These are phyloP conservation scores for Ctenopoma kingsleyae DNA, from an alignment of 2,797 vertebrate species.

Conservation along the genomic window DNA sequence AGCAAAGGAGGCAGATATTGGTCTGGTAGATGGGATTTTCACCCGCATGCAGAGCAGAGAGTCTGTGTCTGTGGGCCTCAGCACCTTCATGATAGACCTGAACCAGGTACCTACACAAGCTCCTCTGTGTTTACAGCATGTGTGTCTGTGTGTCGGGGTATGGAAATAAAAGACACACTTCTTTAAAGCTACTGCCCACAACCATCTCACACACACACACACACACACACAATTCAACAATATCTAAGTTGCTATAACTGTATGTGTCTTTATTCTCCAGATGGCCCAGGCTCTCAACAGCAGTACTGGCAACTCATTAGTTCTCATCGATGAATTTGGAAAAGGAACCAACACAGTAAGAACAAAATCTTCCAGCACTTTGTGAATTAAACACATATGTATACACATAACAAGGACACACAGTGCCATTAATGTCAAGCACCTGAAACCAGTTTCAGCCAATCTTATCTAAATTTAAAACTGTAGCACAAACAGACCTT, in stretches of 20 bases:
- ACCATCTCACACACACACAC: conserved; percentile 15
- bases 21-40: conserved; percentile 93
- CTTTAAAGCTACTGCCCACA: conserved; percentile 76
- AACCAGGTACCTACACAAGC: conserved; percentile 88
- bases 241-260: conserved; percentile 23
- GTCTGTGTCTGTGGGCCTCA: conserved; percentile 95
- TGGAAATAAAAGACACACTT: conserved; percentile 87
- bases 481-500: conserved; percentile 38
- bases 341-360: conserved; percentile 97
- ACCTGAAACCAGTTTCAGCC: conserved; percentile 40
- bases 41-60: conserved; percentile 95
- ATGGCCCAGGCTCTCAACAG: conserved; percentile 93
- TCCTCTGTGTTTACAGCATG: conserved; percentile 6
- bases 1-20: conserved; percentile 93
- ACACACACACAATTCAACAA: conserved; percentile 32
- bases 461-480: conserved; percentile 32
- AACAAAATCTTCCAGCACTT: conserved; percentile 31
- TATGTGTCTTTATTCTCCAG: conserved; percentile 75
- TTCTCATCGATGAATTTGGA: conserved; percentile 98
- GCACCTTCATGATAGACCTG: conserved; percentile 97
- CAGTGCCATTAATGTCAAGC: conserved; percentile 36
- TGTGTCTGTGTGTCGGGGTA: conserved; percentile 76
- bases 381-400: conserved; percentile 46
- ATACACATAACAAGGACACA: conserved; percentile 37
- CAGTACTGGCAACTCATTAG: conserved; percentile 91